Evolutionary conservation across 2,888 invertebrate species (phyloP), one percentile per base, ranked within the genome.

Genomic region (Troides helena): DNA sequence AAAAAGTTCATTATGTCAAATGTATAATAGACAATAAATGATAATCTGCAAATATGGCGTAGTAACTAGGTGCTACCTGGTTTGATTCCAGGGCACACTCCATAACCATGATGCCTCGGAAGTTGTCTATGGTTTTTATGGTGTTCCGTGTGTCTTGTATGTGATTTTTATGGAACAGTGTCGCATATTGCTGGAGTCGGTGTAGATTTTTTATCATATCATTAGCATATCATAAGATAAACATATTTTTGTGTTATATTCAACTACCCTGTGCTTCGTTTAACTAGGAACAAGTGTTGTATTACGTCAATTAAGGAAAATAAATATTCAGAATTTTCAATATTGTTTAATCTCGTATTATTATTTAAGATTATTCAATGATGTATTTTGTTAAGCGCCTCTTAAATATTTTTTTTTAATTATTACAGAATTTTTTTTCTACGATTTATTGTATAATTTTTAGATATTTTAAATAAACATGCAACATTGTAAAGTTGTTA

Each of bases 131-230:
- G 36, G 18, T 60, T 30, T 60, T 60, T 17, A 8, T 18, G 36
- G 18, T 12, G 0, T 80, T 21, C 4, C 21, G 43, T 25, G 3
- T 80, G 78, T 80, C 80, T 75, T 74, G 71, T 76, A 64, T 71
- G 71, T 71, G 72, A 69, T 77, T 75, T 76, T 77, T 74, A 75
- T 76, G 72, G 73, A 62, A 67, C 77, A 76, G 80, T 74, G 75
- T 81, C 81, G 80, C 79, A 77, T 80, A 87, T 89, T 89, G 88
- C 87, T 85, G 88, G 87, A 81, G 76, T 88, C 87, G 88, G 87
- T 86, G 86, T 89, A 90, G 88, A 86, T 88, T 90, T 91, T 92
- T 84, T 89, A 90, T 91, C 92, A 92, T 92, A 92, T 91, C 92
- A 88, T 89, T 89, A 89, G 86, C 90, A 90, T 90, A 91, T 90